Evolutionary conservation across 2,113 vertebrate genomes (phyloP).

Genomic region (Speoplatyrhinus poulsoni): DNA sequence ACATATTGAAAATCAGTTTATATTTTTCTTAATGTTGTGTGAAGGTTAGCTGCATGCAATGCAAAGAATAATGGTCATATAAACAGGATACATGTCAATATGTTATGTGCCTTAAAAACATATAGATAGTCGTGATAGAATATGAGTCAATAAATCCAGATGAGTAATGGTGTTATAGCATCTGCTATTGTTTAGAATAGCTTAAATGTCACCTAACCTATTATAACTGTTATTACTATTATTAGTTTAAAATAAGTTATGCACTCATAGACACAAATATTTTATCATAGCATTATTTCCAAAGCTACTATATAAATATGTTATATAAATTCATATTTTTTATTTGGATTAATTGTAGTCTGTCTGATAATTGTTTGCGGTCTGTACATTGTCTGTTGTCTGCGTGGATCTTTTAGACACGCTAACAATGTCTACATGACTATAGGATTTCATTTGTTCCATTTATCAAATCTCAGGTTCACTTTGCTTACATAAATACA

Average conservation of each 20-base stretch:
- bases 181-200: background rate
- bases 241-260: conserved; percentile 11
- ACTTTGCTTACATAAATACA: conserved; percentile 64
- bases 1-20: too few relatives aligned
- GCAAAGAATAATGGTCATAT: background rate
- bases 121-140: background rate
- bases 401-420: conserved; percentile 49
- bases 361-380: conserved; percentile 33
- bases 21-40: background rate
- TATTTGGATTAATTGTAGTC: conserved; percentile 45
- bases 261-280: background rate
- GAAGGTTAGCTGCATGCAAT: background rate
- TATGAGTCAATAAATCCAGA: background rate
- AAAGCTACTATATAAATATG: conserved; percentile 2
- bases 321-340: conserved; percentile 42
- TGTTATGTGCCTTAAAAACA: background rate
- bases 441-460: conserved; percentile 78
- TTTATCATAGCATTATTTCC: conserved; percentile 13
- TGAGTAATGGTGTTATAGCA: background rate
- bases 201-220: background rate
- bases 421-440: conserved; percentile 60
- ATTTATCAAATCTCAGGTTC: conserved; percentile 70
- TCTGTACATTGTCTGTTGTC: conserved; percentile 40
- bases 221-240: background rate
- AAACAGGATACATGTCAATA: background rate